Conservation (phyloP, 23 tunicate genomes). For the Halocynthia roretzi region DNA sequence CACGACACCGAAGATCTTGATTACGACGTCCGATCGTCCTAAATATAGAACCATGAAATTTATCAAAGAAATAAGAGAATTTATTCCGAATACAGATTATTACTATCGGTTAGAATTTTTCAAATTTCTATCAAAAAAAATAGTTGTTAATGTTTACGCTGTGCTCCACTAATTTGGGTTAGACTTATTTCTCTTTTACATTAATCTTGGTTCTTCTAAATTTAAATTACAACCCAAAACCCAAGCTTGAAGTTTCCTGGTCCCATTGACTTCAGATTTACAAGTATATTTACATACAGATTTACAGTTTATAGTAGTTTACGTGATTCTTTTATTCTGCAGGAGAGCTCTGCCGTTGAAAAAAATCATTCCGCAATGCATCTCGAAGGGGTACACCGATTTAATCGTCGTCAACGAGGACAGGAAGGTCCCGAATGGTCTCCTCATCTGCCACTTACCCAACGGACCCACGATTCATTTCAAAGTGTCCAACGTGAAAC, state of each 20-base stretch:
- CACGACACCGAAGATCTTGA: slow-evolving; percentile 67
- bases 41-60: slow-evolving; percentile 28
- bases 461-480: slow-evolving; percentile 98
- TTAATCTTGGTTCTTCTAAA: too few species aligned
- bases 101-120: background rate
- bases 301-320: too few species aligned
- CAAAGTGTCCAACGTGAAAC: slow-evolving; percentile 76
- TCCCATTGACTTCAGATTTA: too few species aligned
- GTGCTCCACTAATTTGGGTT: too few species aligned
- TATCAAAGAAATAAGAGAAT: slow-evolving; percentile 17
- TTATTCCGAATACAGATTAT: slow-evolving; percentile 12
- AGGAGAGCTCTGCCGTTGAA: slow-evolving; percentile 67
- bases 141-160: too few species aligned
- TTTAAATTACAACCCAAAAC: too few species aligned
- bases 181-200: too few species aligned
- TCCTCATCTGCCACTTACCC: slow-evolving; percentile 79
- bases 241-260: too few species aligned
- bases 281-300: too few species aligned
- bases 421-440: slow-evolving; percentile 85
- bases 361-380: slow-evolving; percentile 85
- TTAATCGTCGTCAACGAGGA: slow-evolving; percentile 91
- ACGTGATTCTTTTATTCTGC: slow-evolving; percentile 7
- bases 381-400: slow-evolving; percentile 83
- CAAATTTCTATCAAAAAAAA: too few species aligned
- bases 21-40: slow-evolving; percentile 89